Evolutionary conservation across 2,113 vertebrate genomes (phyloP).

Genomic region (Nesogale talazaci): DNA sequence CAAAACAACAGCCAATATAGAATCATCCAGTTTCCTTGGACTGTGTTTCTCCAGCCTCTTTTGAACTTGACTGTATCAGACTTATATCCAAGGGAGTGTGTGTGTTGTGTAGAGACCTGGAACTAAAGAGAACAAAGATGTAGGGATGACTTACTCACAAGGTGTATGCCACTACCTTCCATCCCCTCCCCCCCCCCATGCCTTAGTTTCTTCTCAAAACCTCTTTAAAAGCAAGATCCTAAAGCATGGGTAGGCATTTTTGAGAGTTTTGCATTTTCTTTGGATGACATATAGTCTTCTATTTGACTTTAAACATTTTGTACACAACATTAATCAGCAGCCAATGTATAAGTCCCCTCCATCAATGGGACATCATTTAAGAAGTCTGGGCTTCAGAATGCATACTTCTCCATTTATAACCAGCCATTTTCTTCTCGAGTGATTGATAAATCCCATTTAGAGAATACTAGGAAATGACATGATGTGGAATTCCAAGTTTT

Average conservation of each 20-base stretch:
- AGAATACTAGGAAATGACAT: slow-evolving; percentile 50
- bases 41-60: too few species aligned
- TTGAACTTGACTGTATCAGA: too few species aligned
- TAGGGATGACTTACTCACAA: too few species aligned
- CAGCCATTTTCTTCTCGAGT: slow-evolving; percentile 64
- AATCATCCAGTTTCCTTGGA: too few species aligned
- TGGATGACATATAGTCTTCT: slow-evolving; percentile 39
- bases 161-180: too few species aligned
- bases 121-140: neutral
- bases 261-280: slow-evolving; percentile 13
- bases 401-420: neutral
- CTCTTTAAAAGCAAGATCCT: slow-evolving; percentile 26
- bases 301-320: slow-evolving; percentile 74
- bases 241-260: neutral
- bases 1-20: too few species aligned
- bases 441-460: slow-evolving; percentile 68
- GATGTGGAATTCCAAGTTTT: slow-evolving; percentile 42
- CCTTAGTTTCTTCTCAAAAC: neutral
- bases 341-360: slow-evolving; percentile 20
- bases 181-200: too few species aligned
- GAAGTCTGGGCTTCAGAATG: neutral
- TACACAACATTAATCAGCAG: slow-evolving; percentile 54
- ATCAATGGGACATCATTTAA: slow-evolving; percentile 54
- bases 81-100: too few species aligned
- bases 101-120: too few species aligned